Percentiles rank a stretch among this genome's conserved stretches.
Evolutionary conservation across 1,140 invertebrate genomes (phyloP).

Genomic region (Antheraea pernyi): DNA sequence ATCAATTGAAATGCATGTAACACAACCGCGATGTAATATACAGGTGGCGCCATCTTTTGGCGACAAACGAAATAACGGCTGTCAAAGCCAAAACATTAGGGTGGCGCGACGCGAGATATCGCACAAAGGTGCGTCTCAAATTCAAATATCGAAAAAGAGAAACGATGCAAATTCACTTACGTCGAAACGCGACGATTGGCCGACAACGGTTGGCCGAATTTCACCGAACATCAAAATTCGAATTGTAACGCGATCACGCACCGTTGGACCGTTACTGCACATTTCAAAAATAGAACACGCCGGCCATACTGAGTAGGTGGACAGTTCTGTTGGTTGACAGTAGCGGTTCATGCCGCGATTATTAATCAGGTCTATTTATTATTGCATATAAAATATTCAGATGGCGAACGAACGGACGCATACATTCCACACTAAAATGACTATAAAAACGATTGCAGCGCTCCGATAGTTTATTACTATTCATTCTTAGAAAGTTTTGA

Average conservation of each 20-base stretch:
- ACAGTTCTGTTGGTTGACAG: constrained; percentile 62
- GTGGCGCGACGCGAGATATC: constrained; percentile 23
- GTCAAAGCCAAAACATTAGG: not conserved
- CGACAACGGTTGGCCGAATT: constrained; percentile 55
- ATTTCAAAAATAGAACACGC: constrained; percentile 76
- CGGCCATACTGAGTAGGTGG: constrained; percentile 70
- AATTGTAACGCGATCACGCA: constrained; percentile 71
- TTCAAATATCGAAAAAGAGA: constrained; percentile 69
- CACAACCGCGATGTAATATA: constrained; percentile 35
- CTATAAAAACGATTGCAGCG: constrained; percentile 46
- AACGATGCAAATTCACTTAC: constrained; percentile 49
- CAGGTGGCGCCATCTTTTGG: constrained; percentile 41
- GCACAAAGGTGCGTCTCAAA: constrained; percentile 27
- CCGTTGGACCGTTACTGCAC: constrained; percentile 68
- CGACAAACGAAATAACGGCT: too few species aligned
- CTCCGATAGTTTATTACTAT: constrained; percentile 22
- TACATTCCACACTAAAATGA: constrained; percentile 63
- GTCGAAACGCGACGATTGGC: constrained; percentile 35
- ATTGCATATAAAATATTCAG: constrained; percentile 67
- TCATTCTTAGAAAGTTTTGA: constrained; percentile 12
- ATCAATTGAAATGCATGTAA: not conserved
- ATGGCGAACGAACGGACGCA: constrained; percentile 47
- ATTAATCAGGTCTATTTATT: constrained; percentile 71
- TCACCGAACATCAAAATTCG: constrained; percentile 72
- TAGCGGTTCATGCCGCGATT: constrained; percentile 62